A percentile compares a stretch with the other conserved stretches of the same genome.
These are phyloP conservation scores for Tineola bisselliella DNA, from an alignment of 2,888 invertebrate species.

Conservation along the genomic window DNA sequence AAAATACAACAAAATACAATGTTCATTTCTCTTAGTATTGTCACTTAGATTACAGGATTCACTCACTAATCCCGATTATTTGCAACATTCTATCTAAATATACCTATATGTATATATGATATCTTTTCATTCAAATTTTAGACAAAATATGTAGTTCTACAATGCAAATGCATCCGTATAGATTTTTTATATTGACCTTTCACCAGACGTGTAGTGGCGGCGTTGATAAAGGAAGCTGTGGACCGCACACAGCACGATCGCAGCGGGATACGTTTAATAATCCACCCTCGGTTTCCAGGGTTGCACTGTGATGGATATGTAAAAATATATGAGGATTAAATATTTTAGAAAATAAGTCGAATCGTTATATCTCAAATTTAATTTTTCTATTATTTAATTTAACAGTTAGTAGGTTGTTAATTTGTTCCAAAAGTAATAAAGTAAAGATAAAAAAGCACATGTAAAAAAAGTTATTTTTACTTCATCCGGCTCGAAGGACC, in stretches of 20 bases:
- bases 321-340: background rate
- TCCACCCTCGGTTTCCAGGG: conserved; percentile 22
- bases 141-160: background rate
- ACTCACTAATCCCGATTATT: background rate
- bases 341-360: background rate
- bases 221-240: conserved; percentile 19
- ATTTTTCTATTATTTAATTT: background rate
- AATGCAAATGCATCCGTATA: background rate
- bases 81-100: background rate
- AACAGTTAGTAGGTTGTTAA: too few species aligned
- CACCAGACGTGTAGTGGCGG: background rate
- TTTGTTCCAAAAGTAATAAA: too few species aligned
- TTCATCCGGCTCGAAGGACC: background rate
- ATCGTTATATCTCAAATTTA: too few species aligned
- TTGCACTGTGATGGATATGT: background rate
- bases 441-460: too few species aligned
- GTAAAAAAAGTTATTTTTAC: background rate
- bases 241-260: conserved; percentile 18
- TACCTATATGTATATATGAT: too few species aligned
- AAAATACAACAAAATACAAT: background rate
- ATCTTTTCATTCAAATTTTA: too few species aligned
- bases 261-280: conserved; percentile 61
- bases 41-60: background rate
- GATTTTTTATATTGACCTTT: background rate
- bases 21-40: background rate